A percentile compares a stretch with the other conserved stretches of the same genome.
Evolutionary conservation across 2,797 vertebrate genomes (phyloP).

Genomic region (Brachyrhaphis roseni): DNA sequence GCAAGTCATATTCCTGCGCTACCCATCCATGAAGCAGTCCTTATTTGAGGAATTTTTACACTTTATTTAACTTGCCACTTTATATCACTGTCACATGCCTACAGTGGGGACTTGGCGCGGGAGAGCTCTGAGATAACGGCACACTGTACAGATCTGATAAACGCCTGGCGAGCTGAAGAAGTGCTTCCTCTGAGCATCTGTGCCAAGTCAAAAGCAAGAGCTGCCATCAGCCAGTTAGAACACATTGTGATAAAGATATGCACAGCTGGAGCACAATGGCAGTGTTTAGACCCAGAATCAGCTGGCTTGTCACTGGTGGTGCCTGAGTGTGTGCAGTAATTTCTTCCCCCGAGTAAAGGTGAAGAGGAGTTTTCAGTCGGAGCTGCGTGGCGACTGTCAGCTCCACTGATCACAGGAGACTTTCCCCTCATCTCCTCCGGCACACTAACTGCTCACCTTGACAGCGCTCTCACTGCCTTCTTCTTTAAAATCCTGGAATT

Average conservation of each 20-base stretch:
- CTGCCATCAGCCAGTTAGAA: slow-evolving; percentile 74
- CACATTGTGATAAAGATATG: slow-evolving; percentile 80
- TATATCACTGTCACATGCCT: slow-evolving; percentile 76
- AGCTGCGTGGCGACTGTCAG: slow-evolving; percentile 77
- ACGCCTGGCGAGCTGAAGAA: slow-evolving; percentile 65
- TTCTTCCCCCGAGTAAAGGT: slow-evolving; percentile 83
- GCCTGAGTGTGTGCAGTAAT: slow-evolving; percentile 80
- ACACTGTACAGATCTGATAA: slow-evolving; percentile 70
- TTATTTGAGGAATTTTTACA: slow-evolving; percentile 85
- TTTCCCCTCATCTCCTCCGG: slow-evolving; percentile 74
- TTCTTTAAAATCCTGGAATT: slow-evolving; percentile 97
- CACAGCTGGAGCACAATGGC: slow-evolving; percentile 80
- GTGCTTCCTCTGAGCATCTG: slow-evolving; percentile 59
- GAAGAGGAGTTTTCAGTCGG: slow-evolving; percentile 75
- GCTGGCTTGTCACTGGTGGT: slow-evolving; percentile 77
- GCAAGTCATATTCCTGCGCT: slow-evolving; percentile 68
- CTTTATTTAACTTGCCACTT: slow-evolving; percentile 84
- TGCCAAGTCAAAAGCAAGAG: slow-evolving; percentile 54
- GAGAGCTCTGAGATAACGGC: slow-evolving; percentile 59
- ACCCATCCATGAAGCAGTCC: slow-evolving; percentile 74
- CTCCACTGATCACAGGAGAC: slow-evolving; percentile 80
- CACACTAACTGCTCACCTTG: slow-evolving; percentile 96
- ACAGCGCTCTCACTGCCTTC: slow-evolving; percentile 91
- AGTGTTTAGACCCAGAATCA: slow-evolving; percentile 78
- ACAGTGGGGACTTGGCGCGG: slow-evolving; percentile 52